Evolutionary conservation across 53 echinoderm and acorn worm species (phyloP), one percentile per base, ranked within the genome.

Genomic region (Holothuria scabra): DNA sequence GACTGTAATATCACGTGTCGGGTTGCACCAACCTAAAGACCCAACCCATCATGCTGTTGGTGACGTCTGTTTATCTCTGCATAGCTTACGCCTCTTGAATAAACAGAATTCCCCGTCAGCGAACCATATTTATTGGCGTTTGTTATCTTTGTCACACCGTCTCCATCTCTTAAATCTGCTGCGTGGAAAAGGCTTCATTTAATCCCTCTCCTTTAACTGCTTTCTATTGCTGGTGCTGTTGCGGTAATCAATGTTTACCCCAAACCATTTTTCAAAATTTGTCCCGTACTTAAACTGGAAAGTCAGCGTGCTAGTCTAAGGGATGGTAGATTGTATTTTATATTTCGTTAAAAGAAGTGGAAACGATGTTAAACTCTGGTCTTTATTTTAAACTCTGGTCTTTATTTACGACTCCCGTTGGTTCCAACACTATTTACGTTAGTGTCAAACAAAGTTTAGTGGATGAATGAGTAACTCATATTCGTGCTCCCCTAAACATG

Each of bases 361-460:
- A 52, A 52, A 52, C 18, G 52, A 18, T 52, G 5, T 52, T 52
- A 52, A 52, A 41, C 52, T 52, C 52, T 52, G 52, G 52, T 52
- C 52, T 52, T 52, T 64, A 64, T 64, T 29, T 29, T 52, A 52
- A 52, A 41, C 52, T 52, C 52, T 52, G 52, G 52, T 52, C 52
- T 52, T 52, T 64, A 64, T 64, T 29, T 29, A 64, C 13, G 65
- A 29, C 65, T 31, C 31, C 65, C 12, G 31, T 25, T 64, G 65
- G 28, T 28, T 28, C 28, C 28, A 31, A 30, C 55, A 79, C 28
- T 79, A 79, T 79, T 79, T 79, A 79, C 21, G 79, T 79, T 79
- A 30, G 48, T 79, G 79, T 79, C 79, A 79, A 79, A 79, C 79
- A 79, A 79, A 79, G 30, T 79, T 79, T 56, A 79, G 52, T 79